Evolutionary conservation across 2,888 invertebrate species (phyloP), one percentile per base, ranked within the genome.

Genomic region (Drosophila anomalipes): DNA sequence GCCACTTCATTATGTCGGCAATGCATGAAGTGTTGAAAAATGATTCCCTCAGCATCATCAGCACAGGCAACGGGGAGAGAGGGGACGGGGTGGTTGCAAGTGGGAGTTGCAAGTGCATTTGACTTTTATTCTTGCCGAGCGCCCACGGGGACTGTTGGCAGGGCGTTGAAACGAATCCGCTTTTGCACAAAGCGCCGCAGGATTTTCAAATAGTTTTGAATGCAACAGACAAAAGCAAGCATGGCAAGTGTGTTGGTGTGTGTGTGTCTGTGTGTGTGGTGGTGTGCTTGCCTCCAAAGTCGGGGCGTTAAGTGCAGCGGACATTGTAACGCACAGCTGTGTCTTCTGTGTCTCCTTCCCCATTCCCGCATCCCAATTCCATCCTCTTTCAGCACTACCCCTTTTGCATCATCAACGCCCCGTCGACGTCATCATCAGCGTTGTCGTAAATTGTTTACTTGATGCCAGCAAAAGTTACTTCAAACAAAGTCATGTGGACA

Each of bases 1-100:
- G 81, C 79, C 88, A 88, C 91, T 88, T 88, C 91, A 88, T 91
- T 84, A 89, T 87, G 91, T 76, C 81, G 82, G 87, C 79, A 83
- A 89, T 89, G 85, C 79, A 91, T 85, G 83, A 88, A 87, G 81
- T 84, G 91, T 81, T 91, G 91, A 88, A 88, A 88, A 88, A 91
- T 89, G 84, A 88, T 87, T 91, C 85, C 89, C 89, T 74, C 86
- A 75, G 74, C 76, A 80, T 70, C 64, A 63, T 58, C 74, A 70
- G 22, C 39, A 62, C 28, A n/a, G 37, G 62, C 32, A 22, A 33
- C 22, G 6, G 47, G 53, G 5, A 26, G 37, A 41, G 10, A 28
- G 9, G 35, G 12, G 37, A 7, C n/a, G 26, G 33, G 33, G 16
- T 2, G 33, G 37, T 33, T 56, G 58, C 64, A 52, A 47, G 37